Conservation (phyloP, 1,140 invertebrate genomes). For the Zaprionus camerounensis region DNA sequence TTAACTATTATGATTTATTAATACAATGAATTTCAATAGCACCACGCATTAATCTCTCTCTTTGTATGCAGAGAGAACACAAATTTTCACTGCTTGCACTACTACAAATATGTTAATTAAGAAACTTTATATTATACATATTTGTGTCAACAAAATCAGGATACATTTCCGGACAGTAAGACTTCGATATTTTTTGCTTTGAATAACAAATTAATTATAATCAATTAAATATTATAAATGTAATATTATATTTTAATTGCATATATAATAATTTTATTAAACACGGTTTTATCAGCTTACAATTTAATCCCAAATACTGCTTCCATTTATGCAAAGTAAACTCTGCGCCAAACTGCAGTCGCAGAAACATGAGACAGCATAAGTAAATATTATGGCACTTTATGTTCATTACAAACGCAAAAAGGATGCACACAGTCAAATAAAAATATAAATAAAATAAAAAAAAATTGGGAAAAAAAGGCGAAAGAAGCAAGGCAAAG, state of each 20-base stretch:
- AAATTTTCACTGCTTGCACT: too few species aligned
- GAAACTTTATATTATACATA: too few species aligned
- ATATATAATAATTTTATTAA: background rate
- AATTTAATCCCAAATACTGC: background rate
- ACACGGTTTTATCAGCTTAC: background rate
- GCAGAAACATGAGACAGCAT: constrained; percentile 33
- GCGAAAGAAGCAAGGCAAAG: constrained; percentile 27
- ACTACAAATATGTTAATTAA: too few species aligned
- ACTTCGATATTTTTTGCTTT: too few species aligned
- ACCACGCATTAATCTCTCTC: too few species aligned
- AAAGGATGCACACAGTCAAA: constrained; percentile 20
- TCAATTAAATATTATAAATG: too few species aligned
- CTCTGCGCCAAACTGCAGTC: constrained; percentile 19
- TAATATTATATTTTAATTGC: background rate
- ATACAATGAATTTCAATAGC: too few species aligned
- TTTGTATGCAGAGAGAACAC: too few species aligned
- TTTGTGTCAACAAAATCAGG: too few species aligned
- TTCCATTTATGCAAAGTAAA: background rate
- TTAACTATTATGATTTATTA: too few species aligned
- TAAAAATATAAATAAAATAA: constrained; percentile 32
- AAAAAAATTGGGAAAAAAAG: constrained; percentile 1
- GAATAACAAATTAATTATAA: too few species aligned
- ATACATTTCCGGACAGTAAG: too few species aligned
- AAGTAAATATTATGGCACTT: constrained; percentile 65
- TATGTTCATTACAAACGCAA: constrained; percentile 64